A percentile compares a stretch with the other conserved stretches of the same genome.
These are phyloP conservation scores for Labroides dimidiatus DNA, from an alignment of 2,797 vertebrate species.

Conservation along the genomic window DNA sequence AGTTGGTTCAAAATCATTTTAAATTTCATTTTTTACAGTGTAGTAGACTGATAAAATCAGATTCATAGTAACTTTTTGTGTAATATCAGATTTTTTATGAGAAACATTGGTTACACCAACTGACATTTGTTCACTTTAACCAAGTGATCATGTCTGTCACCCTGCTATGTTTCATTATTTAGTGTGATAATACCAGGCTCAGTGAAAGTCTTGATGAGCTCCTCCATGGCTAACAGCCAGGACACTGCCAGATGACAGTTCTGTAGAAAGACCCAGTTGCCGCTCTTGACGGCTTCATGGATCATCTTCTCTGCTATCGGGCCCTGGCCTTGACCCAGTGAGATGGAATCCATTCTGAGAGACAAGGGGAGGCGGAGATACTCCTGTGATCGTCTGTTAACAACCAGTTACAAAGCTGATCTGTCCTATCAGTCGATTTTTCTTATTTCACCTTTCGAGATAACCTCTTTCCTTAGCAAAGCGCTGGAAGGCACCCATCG, in stretches of 20 bases:
- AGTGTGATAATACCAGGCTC: slow-evolving; percentile 75
- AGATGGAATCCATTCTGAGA: slow-evolving; percentile 87
- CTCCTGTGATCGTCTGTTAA: not conserved
- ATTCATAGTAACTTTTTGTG: too few species aligned
- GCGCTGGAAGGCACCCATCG: slow-evolving; percentile 89
- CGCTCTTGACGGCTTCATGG: slow-evolving; percentile 80
- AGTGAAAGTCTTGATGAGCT: slow-evolving; percentile 88
- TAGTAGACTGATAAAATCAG: too few species aligned
- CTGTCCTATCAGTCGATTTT: not conserved
- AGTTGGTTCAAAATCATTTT: too few species aligned
- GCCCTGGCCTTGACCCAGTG: slow-evolving; percentile 89
- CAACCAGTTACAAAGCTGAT: not conserved
- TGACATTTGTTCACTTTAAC: too few species aligned
- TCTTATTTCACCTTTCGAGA: slow-evolving; percentile 81
- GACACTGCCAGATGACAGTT: slow-evolving; percentile 90
- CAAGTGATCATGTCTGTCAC: too few species aligned
- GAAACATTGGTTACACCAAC: too few species aligned
- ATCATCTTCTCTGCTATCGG: slow-evolving; percentile 90
- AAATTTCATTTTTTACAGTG: too few species aligned
- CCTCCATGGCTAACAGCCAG: slow-evolving; percentile 91
- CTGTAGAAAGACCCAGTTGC: slow-evolving; percentile 90
- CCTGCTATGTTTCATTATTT: too few species aligned
- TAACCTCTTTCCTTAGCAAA: slow-evolving; percentile 87
- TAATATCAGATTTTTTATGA: too few species aligned
- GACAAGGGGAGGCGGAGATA: slow-evolving; percentile 4